Evolutionary conservation across 2,797 vertebrate genomes (phyloP), one percentile per base, ranked within the genome.

Genomic region (Amphiprion clarkii): DNA sequence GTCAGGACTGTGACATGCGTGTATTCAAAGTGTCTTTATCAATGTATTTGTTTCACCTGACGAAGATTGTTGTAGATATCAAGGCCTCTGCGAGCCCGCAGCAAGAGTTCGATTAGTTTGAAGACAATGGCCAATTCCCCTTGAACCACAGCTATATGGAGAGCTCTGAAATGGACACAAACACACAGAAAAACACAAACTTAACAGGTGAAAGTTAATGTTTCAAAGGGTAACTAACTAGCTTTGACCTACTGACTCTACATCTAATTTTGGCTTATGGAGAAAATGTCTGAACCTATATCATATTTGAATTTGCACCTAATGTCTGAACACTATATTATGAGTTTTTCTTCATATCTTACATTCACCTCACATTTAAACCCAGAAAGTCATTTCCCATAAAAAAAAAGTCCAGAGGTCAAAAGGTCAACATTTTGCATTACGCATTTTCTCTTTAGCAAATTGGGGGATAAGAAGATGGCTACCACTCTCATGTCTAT

Each of bases 81-180:
- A 6, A 97, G 82, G 42, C 93, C 79, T 64, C 77, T 95, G 55
- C 54, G 83, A 1, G 93, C 95, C 10, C 66, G 77, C 5, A 72
- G 73, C 74, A 97, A 93, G 49, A 96, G 93, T 1, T 59, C 39
- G 60, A 96, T 93, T 12, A 97, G 89, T 23, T 71, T 89, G 36
- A 40, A 60, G 39, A 96, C 94, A 0, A 93, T 36, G 0, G 6
- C 12, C 27, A 92, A 54, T 39, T 96, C 88, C 12, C 88, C 95
- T 81, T 97, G 93, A 44, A 94, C 97, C 86, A 98, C 96, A 0
- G 97, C 97, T 33, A 98, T 97, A 80, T 98, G 97, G 56, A 98
- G 95, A 54, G 97, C 91, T 82, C 97, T 97, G 91, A 6, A 89
- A 89, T 1, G 14, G 63, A 83, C 44, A 77, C 23, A 76, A 31